These are phyloP conservation scores for Lates japonicus DNA, from an alignment of 2,797 vertebrate genomes.

Conservation along the genomic window DNA sequence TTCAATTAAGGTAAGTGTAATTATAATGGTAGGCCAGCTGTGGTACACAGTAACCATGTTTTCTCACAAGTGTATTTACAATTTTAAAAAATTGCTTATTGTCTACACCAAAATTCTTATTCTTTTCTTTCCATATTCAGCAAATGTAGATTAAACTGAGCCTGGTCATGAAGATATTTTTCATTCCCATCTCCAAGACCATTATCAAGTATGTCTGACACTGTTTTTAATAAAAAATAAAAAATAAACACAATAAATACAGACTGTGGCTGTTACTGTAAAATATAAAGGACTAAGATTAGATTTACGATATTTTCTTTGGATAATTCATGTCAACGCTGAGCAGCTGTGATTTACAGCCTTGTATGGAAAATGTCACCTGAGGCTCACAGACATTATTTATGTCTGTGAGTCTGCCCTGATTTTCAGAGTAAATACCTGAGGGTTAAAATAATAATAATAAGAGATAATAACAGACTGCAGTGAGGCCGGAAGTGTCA, in stretches of 20 bases:
- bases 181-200: background rate
- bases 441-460: constrained; percentile 56
- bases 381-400: constrained; percentile 46
- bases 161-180: background rate
- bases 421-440: constrained; percentile 60
- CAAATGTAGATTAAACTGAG: constrained; percentile 7
- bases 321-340: constrained; percentile 5
- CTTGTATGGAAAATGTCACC: constrained; percentile 41
- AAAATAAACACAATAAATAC: background rate
- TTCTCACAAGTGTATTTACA: constrained; percentile 7
- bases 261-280: background rate
- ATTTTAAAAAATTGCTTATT: background rate
- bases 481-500: constrained; percentile 92
- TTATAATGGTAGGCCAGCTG: background rate
- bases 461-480: constrained; percentile 55
- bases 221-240: constrained; percentile 1
- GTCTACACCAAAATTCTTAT: background rate
- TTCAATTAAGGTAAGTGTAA: background rate
- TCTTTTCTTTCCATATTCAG: background rate
- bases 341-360: constrained; percentile 66
- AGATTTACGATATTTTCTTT: constrained; percentile 5
- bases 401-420: constrained; percentile 52
- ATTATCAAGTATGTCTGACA: background rate
- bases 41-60: background rate
- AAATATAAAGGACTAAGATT: constrained; percentile 5